Evolutionary conservation across 2,113 vertebrate genomes (phyloP), one percentile per base, ranked within the genome.

Genomic region (Seriola aureovittata): DNA sequence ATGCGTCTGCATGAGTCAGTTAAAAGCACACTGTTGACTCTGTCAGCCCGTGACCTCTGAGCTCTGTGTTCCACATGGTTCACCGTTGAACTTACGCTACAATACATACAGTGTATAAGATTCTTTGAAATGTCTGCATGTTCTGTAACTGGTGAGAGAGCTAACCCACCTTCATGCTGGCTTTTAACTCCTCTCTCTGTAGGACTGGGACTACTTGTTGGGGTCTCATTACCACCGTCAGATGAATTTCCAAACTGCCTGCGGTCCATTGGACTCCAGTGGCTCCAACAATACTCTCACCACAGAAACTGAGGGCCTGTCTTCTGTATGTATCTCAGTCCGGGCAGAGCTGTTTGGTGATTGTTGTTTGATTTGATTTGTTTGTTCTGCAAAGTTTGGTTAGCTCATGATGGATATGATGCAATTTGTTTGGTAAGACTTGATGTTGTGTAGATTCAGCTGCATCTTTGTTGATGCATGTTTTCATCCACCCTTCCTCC

Each of bases 151-250:
- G 0, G 19, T 48, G 8, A 67, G 54, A 36, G 1, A 14, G 4
- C 25, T 25, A 25, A 58, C 5, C 4, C 5, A 54, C 36, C 17
- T 74, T 12, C n/a, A 29, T 62, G 44, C 48, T 50, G 8, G 0
- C 0, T 2, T 58, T 58, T 58, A 9, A 36, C n/a, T 86, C 0
- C 7, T 48, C 9, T 44, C 58, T 64, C 54, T 85, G 36, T 52
- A 99, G 98, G 98, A 99, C 92, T 99, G 97, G 98, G 96, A 97
- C 2, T 99, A 99, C 87, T 93, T 99, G 71, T 50, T 97, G 73
- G 93, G 93, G 62, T 98, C 96, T n/a, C 96, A 97, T 85, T 99
- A 99, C 90, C 98, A 99, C 72, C 95, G 90, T 80, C 97, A 97
- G 92, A 95, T 97, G 93, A 93, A 89, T 92, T 96, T 85, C 88